phyloP scores from a whole-genome alignment of 1,140 invertebrate species.

The Pararge aegeria region DNA sequence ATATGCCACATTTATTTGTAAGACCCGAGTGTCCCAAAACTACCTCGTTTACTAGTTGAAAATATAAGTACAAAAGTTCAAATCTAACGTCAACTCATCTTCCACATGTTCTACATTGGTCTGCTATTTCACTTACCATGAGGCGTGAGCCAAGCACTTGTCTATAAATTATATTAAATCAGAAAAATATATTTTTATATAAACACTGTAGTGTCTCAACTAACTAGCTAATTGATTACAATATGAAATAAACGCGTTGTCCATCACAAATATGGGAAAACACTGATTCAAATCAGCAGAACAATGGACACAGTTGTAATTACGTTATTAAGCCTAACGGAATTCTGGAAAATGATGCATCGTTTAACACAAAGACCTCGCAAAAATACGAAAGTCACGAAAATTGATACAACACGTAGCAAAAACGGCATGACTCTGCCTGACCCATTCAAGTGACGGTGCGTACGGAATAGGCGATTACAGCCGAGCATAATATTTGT shows the following conservation, averaged over 20 bases:
- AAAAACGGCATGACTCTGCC: conserved; percentile 15
- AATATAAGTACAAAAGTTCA: no score
- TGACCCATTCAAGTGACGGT: background rate
- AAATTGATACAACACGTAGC: conserved; percentile 51
- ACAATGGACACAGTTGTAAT: conserved; percentile 21
- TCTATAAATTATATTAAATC: no score
- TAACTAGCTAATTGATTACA: background rate
- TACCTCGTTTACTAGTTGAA: no score
- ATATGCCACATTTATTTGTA: no score
- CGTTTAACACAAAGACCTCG: conserved; percentile 21
- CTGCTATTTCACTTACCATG: no score
- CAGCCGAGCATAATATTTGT: background rate
- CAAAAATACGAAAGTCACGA: conserved; percentile 50
- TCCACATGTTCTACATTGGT: no score
- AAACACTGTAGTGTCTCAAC: no score
- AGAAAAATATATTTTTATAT: no score
- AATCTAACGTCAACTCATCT: no score
- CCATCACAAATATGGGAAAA: background rate
- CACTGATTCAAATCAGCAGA: conserved; percentile 14
- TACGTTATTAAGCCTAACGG: conserved; percentile 21
- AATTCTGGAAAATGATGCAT: conserved; percentile 21
- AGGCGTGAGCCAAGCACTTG: no score
- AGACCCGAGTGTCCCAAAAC: no score
- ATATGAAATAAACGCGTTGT: background rate
- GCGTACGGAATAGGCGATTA: background rate